Evolutionary conservation across 2,888 invertebrate species (phyloP), one percentile per base, ranked within the genome.

Genomic region (Auanema sp.): DNA sequence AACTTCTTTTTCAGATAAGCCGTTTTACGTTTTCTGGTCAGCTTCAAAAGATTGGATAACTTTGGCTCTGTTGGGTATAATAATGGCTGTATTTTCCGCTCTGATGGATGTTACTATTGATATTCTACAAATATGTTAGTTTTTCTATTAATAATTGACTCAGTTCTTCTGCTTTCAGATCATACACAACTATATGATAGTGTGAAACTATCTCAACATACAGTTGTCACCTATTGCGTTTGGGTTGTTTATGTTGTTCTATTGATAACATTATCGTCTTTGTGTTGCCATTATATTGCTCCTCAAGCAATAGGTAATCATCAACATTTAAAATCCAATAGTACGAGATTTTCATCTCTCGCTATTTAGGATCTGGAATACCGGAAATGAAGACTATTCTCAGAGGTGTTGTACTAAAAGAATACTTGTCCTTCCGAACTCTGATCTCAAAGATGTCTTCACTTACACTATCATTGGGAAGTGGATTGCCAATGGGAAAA

Each of bases 401-500:
- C 24, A 88, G 96, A 72, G 97, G 97, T 51, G 96, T 98, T 1
- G 92, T 94, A 54, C 87, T 98, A 59, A 97, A 98, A 86, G 97
- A 97, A 85, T 98, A 96, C 86, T 88, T 97, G 66, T 95, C 96
- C 55, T 92, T 93, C 84, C 89, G 92, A 76, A 97, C 97, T 0
- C 87, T 98, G 66, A 89, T 97, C 59, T 92, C 96, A 60, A 98
- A 98, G 88, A 90, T 92, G 72, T 90, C 94, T 65, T 97, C 96
- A 43, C 88, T 98, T 65, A 95, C 93, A 52, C 92, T 95, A 53
- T 93, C 95, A 0, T 87, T 98, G 51, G 96, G 96, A 25, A 93
- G 93, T 78, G 97, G 97, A 25, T 88, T 98, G 85, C 97, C 96
- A 1, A 87, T 97, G 74, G 97, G 97, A 59, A 97, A 97, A 89